Percentiles rank a stretch among this genome's conserved stretches.
These are phyloP conservation scores for Melanostoma scalare DNA, from an alignment of 2,888 invertebrate species.

Conservation along the genomic window DNA sequence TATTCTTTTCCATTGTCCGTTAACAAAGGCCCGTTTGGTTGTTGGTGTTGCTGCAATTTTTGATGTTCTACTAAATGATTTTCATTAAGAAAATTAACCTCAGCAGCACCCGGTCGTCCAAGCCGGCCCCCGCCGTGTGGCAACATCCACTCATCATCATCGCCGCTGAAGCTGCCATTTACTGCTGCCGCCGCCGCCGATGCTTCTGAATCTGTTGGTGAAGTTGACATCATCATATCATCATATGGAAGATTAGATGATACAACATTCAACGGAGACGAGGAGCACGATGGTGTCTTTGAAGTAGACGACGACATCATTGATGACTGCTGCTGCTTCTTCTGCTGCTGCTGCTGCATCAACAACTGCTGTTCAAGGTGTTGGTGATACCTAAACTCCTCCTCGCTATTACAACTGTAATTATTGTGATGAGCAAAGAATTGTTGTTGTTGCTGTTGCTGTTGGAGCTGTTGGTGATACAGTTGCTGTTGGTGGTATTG, in stretches of 20 bases:
- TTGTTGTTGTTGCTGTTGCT: conserved; percentile 68
- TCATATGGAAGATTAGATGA: conserved; percentile 48
- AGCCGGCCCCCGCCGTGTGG: conserved; percentile 84
- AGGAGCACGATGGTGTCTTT: conserved; percentile 16
- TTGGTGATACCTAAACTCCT: conserved; percentile 74
- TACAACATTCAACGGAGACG: conserved; percentile 49
- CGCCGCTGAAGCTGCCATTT: conserved; percentile 75
- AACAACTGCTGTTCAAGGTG: conserved; percentile 76
- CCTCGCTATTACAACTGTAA: conserved; percentile 55
- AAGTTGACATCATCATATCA: conserved; percentile 70
- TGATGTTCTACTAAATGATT: conserved; percentile 79
- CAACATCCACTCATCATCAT: conserved; percentile 82
- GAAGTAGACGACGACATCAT: conserved; percentile 79
- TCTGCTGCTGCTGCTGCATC: conserved; percentile 79
- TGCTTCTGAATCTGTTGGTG: conserved; percentile 63
- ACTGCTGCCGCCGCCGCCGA: conserved; percentile 76
- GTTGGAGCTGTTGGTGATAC: conserved; percentile 74
- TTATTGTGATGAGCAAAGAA: conserved; percentile 62
- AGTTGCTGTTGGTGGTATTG: conserved; percentile 79
- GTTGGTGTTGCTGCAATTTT: conserved; percentile 74
- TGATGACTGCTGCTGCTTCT: conserved; percentile 81
- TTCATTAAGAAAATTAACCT: conserved; percentile 79
- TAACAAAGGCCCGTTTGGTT: conserved; percentile 77
- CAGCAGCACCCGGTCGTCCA: conserved; percentile 86
- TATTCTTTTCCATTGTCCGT: conserved; percentile 76